Evolutionary conservation across 2,113 vertebrate species (phyloP), one percentile per base, ranked within the genome.

Genomic region (Tiliqua scincoides): DNA sequence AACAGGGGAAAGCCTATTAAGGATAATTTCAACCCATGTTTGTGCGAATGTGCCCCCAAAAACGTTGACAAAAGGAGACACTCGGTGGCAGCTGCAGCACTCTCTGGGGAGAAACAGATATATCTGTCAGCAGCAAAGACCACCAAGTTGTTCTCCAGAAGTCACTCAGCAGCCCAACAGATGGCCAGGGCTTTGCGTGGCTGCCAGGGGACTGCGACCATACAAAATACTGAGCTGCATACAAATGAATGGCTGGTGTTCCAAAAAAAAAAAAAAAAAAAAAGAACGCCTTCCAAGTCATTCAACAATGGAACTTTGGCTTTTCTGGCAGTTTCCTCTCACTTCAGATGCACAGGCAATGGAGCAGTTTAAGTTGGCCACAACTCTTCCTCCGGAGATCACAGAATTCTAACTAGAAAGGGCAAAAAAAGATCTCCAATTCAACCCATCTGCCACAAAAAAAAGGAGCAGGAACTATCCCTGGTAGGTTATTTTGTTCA

Each of bases 61-160:
- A 73, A 68, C 15, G 43, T 73, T 70, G 70, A 81, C 68, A 86
- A 81, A 86, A 74, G 77, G 67, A 86, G 78, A 52, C 70, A 70
- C 43, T 73, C 9, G 6, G 68, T 86, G 78, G 77, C 85, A 74
- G 85, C 85, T 80, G 70, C 23, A 59, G 68, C 32, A 11, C 10
- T 37, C 70, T 80, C 78, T 73, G 3, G 84, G 52, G 65, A 68
- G 57, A 37, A 37, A 40, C 59, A 74, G 59, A 73, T 80, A 54
- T 73, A 73, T 80, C 59, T 86, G 85, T 86, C 77, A 52, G 78
- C 70, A 3, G 59, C 78, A 81, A 86, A 86, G 78, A 86, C 85
- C 78, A 86, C 85, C 78, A 86, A 63, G 85, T 86, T 80, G 43
- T 74, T 86, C 77, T 79, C 85, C 85, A 86, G 57, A 86, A 86